Base-by-base conservation (phyloP, 1,140 invertebrate genomes). In the Nebria ingens region DNA sequence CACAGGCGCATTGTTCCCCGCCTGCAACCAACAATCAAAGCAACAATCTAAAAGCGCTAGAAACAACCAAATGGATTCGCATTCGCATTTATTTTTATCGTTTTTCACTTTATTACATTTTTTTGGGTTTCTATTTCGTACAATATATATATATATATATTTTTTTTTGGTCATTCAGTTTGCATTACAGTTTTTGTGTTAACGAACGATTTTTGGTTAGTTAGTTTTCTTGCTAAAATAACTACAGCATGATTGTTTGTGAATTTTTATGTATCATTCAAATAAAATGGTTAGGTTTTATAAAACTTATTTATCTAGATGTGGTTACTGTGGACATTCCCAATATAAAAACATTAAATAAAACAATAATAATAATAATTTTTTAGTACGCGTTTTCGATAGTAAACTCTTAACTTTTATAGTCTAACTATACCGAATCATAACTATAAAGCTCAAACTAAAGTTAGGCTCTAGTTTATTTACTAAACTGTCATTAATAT, bases 1-100 rank as follows among this genome's bases (percentile, higher is more conserved):
- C 70, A n/a, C n/a, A n/a, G n/a, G n/a, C n/a, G 4, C 77, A 79
- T 49, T 79, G 77, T 64, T 75, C 75, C 2, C 76, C 76, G 64
- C 78, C 78, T 80, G 67, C 17, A 64, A 65, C 25, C 38, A 60
- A 21, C 51, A 51, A 56, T 40, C 50, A 55, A 52, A 53, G 25
- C 21, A 53, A 54, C 25, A 53, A 34, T 23, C 52, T 38, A 51
- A 58, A 52, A n/a, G n/a, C n/a, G n/a, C n/a, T n/a, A n/a, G n/a
- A 38, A 20, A 51, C 19, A 40, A 38, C 21, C 34, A 52, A 9
- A 21, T 21, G 4, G 4, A 52, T 21, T 55, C 42, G 22, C 19
- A 23, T 55, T 56, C 20, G 40, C 42, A 21, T 54, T 54, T 40
- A 21, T 54, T 45, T 34, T n/a, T 53, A 29, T 17, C 19, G 17